These are phyloP conservation scores for Darevskia mixta DNA, from an alignment of 2,797 vertebrate species.

Conservation along the genomic window DNA sequence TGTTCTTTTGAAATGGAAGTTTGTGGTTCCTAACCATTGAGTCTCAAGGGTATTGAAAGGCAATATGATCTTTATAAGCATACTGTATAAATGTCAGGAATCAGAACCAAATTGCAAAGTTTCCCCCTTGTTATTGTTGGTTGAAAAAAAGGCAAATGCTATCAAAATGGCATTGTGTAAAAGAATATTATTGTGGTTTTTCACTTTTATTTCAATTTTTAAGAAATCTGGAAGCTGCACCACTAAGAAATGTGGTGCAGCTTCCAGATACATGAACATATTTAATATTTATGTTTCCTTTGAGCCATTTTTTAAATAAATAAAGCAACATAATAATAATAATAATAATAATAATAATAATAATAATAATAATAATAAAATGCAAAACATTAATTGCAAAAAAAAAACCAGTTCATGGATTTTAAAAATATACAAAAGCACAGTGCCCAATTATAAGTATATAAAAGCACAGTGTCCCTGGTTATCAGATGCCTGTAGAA, in stretches of 20 bases:
- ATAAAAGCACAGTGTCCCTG: not conserved
- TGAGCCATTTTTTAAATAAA: no score
- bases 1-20: not conserved
- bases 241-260: not conserved
- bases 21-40: not conserved
- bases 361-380: no score
- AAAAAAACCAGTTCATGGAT: not conserved
- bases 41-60: not conserved
- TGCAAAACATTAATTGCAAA: not conserved
- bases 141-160: not conserved
- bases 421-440: not conserved
- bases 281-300: not conserved
- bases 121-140: not conserved
- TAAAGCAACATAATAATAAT: no score
- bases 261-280: not conserved
- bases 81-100: not conserved
- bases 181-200: not conserved
- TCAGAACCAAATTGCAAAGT: not conserved
- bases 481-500: not conserved
- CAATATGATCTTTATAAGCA: not conserved
- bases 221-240: no score
- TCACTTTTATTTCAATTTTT: not conserved
- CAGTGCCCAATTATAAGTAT: no score
- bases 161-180: not conserved
- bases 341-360: no score